Evolutionary conservation across 1,140 invertebrate species (phyloP).

Genomic region (Oryzaephilus surinamensis): DNA sequence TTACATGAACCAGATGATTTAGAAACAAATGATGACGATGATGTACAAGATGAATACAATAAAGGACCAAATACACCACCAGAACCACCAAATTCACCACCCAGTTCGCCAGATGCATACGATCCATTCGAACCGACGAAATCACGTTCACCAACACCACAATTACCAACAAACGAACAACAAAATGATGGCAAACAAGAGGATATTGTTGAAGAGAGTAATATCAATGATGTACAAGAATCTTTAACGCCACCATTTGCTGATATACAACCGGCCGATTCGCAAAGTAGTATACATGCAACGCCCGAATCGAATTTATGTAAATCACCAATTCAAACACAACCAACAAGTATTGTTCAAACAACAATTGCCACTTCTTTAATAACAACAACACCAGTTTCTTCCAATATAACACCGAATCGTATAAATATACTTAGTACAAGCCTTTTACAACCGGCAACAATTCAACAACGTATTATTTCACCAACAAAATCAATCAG

Average conservation of each 20-base stretch:
- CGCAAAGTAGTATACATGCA: constrained; percentile 26
- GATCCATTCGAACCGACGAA: constrained; percentile 83
- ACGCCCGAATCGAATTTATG: constrained; percentile 18
- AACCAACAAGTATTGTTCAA: constrained; percentile 17
- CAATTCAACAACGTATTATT: constrained; percentile 42
- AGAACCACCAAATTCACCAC: constrained; percentile 49
- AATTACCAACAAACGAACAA: constrained; percentile 25
- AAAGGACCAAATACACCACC: constrained; percentile 53
- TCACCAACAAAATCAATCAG: constrained; percentile 36
- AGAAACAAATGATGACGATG: constrained; percentile 33
- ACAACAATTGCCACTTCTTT: constrained; percentile 5
- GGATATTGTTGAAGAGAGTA: constrained; percentile 12
- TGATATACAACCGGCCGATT: constrained; percentile 39
- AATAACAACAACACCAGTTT: constrained; percentile 32
- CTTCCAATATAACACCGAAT: constrained; percentile 27
- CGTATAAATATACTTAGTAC: constrained; percentile 35
- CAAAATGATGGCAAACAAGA: constrained; percentile 7
- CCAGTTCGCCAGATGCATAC: constrained; percentile 63
- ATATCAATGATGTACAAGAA: constrained; percentile 19
- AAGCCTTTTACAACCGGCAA: constrained; percentile 26
- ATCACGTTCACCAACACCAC: constrained; percentile 51
- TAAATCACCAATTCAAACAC: constrained; percentile 21
- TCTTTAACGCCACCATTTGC: constrained; percentile 31
- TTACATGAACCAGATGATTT: constrained; percentile 44
- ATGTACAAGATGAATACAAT: constrained; percentile 34